These are phyloP conservation scores for Asobara japonica DNA, from an alignment of 1,140 invertebrate genomes.

Conservation along the genomic window DNA sequence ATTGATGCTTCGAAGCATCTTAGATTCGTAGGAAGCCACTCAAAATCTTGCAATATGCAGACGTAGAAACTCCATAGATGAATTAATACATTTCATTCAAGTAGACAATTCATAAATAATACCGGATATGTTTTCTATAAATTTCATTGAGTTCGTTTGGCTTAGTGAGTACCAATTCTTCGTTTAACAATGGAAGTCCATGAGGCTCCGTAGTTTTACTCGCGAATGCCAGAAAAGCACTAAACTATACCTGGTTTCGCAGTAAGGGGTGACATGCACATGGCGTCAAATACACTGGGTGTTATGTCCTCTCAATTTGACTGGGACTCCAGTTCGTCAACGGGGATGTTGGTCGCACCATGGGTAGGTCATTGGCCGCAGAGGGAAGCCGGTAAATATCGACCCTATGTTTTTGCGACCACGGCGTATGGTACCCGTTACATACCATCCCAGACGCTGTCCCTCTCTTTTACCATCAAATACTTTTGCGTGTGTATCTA, in stretches of 20 bases:
- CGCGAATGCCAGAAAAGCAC: too few species aligned
- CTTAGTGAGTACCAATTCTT: too few species aligned
- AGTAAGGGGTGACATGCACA: not conserved
- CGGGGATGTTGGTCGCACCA: conserved; percentile 36
- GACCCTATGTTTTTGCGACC: conserved; percentile 52
- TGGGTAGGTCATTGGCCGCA: conserved; percentile 55
- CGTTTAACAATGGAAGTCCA: too few species aligned
- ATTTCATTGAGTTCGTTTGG: too few species aligned
- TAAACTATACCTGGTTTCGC: not conserved
- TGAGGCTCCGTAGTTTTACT: too few species aligned
- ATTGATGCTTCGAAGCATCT: too few species aligned
- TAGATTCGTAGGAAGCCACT: too few species aligned
- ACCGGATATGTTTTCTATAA: too few species aligned
- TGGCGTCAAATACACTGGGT: not conserved
- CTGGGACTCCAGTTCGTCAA: conserved; percentile 17
- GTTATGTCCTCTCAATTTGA: not conserved
- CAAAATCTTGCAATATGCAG: too few species aligned
- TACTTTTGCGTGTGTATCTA: not conserved
- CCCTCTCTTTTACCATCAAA: conserved; percentile 32
- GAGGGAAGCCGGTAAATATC: conserved; percentile 59
- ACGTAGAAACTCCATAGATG: too few species aligned
- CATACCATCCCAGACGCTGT: conserved; percentile 26
- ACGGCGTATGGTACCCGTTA: conserved; percentile 41
- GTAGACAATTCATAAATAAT: too few species aligned
- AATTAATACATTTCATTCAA: too few species aligned